A percentile compares a stretch with the other conserved stretches of the same genome.
Evolutionary conservation across 1,140 invertebrate species (phyloP).

Genomic region (Calliphora vicina): DNA sequence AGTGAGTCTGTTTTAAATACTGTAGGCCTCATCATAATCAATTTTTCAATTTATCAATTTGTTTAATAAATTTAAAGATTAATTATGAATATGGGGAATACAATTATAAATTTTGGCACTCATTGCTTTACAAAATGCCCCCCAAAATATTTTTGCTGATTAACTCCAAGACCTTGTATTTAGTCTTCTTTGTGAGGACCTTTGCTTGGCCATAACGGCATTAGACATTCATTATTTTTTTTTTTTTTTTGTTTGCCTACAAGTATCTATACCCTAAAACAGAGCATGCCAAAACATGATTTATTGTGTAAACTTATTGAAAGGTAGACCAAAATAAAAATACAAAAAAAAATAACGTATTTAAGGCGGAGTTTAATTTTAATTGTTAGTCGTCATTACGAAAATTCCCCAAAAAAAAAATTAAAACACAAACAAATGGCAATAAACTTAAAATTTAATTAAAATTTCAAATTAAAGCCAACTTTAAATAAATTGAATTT

Average conservation of each 20-base stretch:
- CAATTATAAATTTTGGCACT: too few relatives aligned
- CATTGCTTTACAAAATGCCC: too few relatives aligned
- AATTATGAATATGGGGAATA: too few relatives aligned
- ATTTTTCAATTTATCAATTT: too few relatives aligned
- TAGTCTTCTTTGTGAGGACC: neutral
- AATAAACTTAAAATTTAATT: neutral
- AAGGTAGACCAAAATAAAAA: neutral
- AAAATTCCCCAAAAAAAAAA: neutral
- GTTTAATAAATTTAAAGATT: too few relatives aligned
- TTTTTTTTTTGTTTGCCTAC: neutral
- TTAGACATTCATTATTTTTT: neutral
- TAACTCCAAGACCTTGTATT: neutral
- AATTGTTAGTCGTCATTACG: constrained; percentile 5
- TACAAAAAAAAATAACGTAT: too few relatives aligned
- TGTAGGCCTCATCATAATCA: too few relatives aligned
- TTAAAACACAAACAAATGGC: neutral
- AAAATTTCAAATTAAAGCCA: constrained; percentile 5
- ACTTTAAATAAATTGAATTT: neutral
- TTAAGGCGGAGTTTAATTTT: neutral
- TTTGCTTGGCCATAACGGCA: neutral
- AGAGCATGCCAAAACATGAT: constrained; percentile 12
- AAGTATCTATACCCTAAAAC: neutral
- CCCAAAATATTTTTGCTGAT: too few relatives aligned
- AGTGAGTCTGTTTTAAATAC: too few relatives aligned
- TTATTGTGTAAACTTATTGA: constrained; percentile 14